phyloP scores from a whole-genome alignment of 2,888 invertebrate genomes.

The Protonemura montana region DNA sequence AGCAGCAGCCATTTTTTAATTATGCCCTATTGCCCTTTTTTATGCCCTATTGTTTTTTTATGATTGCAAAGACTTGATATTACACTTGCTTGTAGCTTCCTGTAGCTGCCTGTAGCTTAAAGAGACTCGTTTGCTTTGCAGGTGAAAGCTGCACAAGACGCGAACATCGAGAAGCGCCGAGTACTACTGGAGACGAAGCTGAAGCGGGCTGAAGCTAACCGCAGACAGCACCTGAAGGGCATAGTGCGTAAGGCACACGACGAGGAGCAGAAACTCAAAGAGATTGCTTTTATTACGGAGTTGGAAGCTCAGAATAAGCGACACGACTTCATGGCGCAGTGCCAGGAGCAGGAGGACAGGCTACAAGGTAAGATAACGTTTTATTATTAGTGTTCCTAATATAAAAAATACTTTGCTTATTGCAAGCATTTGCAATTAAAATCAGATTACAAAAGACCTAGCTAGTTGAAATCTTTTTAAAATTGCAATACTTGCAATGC shows the following conservation, averaged over 20 bases:
- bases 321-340: conserved; percentile 87
- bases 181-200: conserved; percentile 76
- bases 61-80: too few relatives aligned
- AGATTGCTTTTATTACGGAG: conserved; percentile 97
- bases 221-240: conserved; percentile 80
- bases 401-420: too few relatives aligned
- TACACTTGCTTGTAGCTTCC: too few relatives aligned
- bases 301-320: conserved; percentile 93
- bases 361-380: conserved; percentile 68
- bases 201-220: conserved; percentile 89
- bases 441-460: too few relatives aligned
- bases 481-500: too few relatives aligned
- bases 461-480: too few relatives aligned
- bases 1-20: too few relatives aligned
- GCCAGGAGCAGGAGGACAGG: conserved; percentile 67
- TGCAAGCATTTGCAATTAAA: too few relatives aligned
- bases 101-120: too few relatives aligned
- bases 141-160: conserved; percentile 79
- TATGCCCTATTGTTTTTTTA: too few relatives aligned
- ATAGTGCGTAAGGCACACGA: conserved; percentile 96
- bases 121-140: background rate
- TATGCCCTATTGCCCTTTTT: too few relatives aligned
- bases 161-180: conserved; percentile 80
- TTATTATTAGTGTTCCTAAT: too few relatives aligned
- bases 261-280: conserved; percentile 94